Percentiles rank a stretch among this genome's conserved stretches.
Evolutionary conservation across 2,888 invertebrate genomes (phyloP).

Genomic region (Hemicrepidius hirtus): DNA sequence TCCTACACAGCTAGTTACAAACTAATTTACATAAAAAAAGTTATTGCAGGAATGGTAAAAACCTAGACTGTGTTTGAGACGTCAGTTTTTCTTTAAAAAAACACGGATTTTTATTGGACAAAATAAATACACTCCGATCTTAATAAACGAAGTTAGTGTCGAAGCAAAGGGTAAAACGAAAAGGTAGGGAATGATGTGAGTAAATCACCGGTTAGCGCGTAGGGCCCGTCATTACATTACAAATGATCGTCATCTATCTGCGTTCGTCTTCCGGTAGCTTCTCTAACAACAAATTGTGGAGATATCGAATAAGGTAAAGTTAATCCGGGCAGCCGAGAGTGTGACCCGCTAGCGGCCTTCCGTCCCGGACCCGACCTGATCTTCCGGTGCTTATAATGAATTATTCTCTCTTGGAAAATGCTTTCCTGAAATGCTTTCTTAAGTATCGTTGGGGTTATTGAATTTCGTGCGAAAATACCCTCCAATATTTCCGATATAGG

Average conservation of each 20-base stretch:
- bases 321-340: conserved; percentile 52
- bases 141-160: conserved; percentile 49
- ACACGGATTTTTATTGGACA: conserved; percentile 11
- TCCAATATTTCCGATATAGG: neutral
- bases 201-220: conserved; percentile 68
- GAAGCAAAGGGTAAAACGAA: conserved; percentile 43
- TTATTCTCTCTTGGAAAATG: conserved; percentile 51
- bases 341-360: conserved; percentile 54
- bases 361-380: conserved; percentile 54
- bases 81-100: conserved; percentile 2
- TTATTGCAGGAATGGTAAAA: too few relatives aligned
- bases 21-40: conserved; percentile 35
- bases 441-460: conserved; percentile 21
- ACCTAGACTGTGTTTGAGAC: neutral
- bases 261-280: conserved; percentile 65
- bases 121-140: conserved; percentile 47
- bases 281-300: conserved; percentile 63
- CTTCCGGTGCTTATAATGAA: conserved; percentile 57
- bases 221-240: conserved; percentile 68
- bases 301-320: conserved; percentile 55
- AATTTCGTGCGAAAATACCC: conserved; percentile 14
- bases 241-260: conserved; percentile 68
- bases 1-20: conserved; percentile 4
- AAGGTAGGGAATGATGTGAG: conserved; percentile 62
- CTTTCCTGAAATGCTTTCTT: conserved; percentile 31